Evolutionary conservation across 1,140 invertebrate species (phyloP), one percentile per base, ranked within the genome.

Genomic region (Bombyx mori): DNA sequence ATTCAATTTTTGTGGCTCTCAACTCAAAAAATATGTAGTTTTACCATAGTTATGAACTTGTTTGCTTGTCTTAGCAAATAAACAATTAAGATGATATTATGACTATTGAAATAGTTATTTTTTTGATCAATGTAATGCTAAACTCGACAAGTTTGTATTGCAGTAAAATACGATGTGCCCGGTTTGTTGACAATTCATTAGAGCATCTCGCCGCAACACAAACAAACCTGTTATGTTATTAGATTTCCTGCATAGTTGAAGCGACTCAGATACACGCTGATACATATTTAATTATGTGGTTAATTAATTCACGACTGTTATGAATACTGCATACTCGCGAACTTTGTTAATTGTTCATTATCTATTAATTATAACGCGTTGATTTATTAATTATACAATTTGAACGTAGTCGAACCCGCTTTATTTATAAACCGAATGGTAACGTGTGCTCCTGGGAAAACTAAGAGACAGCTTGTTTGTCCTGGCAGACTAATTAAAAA

Each of bases 401-500:
- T 12, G 8, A 47, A 47, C 6, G 8, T 7, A 49, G 45, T 47
- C 8, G 6, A 10, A 12, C 45, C n/a, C n/a, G n/a, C 45, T 47
- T 10, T 10, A 47, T 47, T 10, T 12, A 47, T 2, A 47, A 47
- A 47, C 45, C n/a, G n/a, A 12, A 47, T 47, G 2, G n/a, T 10
- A 47, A 12, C 8, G 45, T 47, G 53, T 58, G 60, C 12, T 64
- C 54, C 52, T 46, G 63, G 69, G 59, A 75, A 64, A 66, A 75
- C 69, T 75, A 78, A 68, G 74, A 73, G 79, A 79, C 66, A 75
- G 77, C 75, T 80, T 85, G 82, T 84, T 85, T 84, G 80, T 82
- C 71, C 74, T 84, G 69, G 70, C 68, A 76, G 79, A 84, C 80
- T 87, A 87, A 87, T 87, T 87, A 87, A 87, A 85, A 87, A 85